Evolutionary conservation across 2,797 vertebrate genomes (phyloP), one percentile per base, ranked within the genome.

Genomic region (Amblyopsis hoosieri): DNA sequence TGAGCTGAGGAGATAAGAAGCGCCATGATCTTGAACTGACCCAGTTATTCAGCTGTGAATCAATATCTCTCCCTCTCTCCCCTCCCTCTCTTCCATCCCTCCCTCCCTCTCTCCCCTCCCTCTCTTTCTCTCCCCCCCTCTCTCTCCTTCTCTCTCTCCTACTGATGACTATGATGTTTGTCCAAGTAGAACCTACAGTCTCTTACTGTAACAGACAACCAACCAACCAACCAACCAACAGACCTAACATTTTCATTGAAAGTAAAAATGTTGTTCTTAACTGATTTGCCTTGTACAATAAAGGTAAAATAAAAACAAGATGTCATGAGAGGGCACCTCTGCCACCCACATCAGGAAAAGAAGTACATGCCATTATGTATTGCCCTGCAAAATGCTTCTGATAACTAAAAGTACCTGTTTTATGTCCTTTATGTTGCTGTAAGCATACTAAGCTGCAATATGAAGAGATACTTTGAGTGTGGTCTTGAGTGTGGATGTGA

Each of bases 41-140:
- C 90, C 85, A 91, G 87, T 92, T 93, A 90, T 87, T 91, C 86
- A 82, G 67, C 85, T 87, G 87, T 85, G 82, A 91, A 88, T 37
- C 33, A 79, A 70, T 67, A 37, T 1, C 66, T 76, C 58, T 49
- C 51, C 52, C 74, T 71, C 68, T 42, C 17, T 23, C 23, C 58
- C 57, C 31, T n/a, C 1, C 12, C n/a, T 46, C 56, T 10, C 31
- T 37, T 42, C 8, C 42, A 6, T 56, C 54, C 15, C 31, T 1
- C 59, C 57, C n/a, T 8, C 1, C 7, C n/a, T 37, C 12, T 55
- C 54, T 33, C 17, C 59, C 57, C 33, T n/a, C 2, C 8, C n/a
- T 37, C 12, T 56, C 54, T 62, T 62, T 10, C n/a, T 53, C 69
- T 65, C 61, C 66, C 56, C 51, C 51, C 51, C 31, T 31, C 31